Conservation (phyloP, 2,797 vertebrate genomes). For the Tolypeutes matacus region DNA sequence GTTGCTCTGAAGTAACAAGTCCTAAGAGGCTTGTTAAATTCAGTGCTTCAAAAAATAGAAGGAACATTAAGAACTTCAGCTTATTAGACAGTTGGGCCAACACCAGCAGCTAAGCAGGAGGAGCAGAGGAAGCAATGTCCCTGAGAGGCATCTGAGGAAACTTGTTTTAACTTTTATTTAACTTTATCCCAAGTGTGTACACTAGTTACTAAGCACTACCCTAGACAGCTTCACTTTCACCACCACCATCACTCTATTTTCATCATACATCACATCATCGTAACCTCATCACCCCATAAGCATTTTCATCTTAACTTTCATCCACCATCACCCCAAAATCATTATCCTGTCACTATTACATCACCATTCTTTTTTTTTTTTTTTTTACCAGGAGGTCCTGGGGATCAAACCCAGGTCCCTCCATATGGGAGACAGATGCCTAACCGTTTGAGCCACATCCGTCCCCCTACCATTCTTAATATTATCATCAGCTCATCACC, state of each 20-base stretch:
- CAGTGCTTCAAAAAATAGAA: conserved; percentile 37
- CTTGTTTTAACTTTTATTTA: conserved; percentile 56
- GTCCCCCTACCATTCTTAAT: background rate
- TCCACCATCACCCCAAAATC: background rate
- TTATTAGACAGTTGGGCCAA: conserved; percentile 65
- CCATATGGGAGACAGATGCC: too few relatives aligned
- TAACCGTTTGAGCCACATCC: too few relatives aligned
- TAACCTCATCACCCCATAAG: background rate
- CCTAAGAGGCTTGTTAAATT: conserved; percentile 76
- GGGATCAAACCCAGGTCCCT: too few relatives aligned
- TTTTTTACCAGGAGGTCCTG: too few relatives aligned
- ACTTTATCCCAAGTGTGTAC: conserved; percentile 40
- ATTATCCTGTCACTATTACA: background rate
- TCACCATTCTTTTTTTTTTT: background rate
- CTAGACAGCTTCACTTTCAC: background rate
- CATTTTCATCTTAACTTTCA: background rate
- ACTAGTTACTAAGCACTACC: background rate
- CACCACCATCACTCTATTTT: background rate
- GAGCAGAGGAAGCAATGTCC: conserved; percentile 31
- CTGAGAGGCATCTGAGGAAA: conserved; percentile 62
- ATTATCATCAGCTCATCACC: background rate
- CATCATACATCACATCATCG: background rate
- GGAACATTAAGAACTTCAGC: conserved; percentile 71
- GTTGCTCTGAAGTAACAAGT: conserved; percentile 57
- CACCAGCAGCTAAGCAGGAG: background rate